These are phyloP conservation scores for Nothobranchius furzeri DNA, from an alignment of 2,113 vertebrate genomes.

Conservation along the genomic window DNA sequence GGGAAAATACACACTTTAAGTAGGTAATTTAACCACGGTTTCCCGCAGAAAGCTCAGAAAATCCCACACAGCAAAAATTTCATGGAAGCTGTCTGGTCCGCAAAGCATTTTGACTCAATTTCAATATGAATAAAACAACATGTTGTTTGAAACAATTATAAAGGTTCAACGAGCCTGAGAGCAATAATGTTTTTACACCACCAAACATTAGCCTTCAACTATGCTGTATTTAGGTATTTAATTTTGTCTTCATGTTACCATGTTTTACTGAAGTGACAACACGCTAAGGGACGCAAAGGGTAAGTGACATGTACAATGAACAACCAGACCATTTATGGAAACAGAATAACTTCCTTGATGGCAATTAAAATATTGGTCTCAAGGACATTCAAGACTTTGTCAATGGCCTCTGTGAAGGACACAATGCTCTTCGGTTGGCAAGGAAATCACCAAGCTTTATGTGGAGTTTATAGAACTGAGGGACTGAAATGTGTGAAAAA, in stretches of 20 bases:
- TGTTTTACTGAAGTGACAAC: too few species aligned
- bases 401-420: too few species aligned
- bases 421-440: too few species aligned
- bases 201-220: too few species aligned
- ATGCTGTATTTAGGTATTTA: not conserved
- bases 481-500: too few species aligned
- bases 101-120: slow-evolving; percentile 29
- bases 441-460: too few species aligned
- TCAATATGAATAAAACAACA: slow-evolving; percentile 16
- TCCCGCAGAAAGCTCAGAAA: slow-evolving; percentile 29
- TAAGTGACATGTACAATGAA: not conserved
- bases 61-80: slow-evolving; percentile 35
- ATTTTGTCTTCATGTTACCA: not conserved
- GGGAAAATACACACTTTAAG: too few species aligned
- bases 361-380: not conserved
- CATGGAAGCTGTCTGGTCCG: slow-evolving; percentile 21
- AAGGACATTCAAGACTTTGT: too few species aligned
- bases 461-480: too few species aligned
- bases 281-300: not conserved
- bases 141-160: not conserved
- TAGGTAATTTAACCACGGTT: too few species aligned
- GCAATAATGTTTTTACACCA: too few species aligned
- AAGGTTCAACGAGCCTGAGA: not conserved
- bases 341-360: not conserved
- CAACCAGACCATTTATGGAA: not conserved